These are phyloP conservation scores for Cantharis rustica DNA, from an alignment of 2,888 invertebrate genomes.

Conservation along the genomic window DNA sequence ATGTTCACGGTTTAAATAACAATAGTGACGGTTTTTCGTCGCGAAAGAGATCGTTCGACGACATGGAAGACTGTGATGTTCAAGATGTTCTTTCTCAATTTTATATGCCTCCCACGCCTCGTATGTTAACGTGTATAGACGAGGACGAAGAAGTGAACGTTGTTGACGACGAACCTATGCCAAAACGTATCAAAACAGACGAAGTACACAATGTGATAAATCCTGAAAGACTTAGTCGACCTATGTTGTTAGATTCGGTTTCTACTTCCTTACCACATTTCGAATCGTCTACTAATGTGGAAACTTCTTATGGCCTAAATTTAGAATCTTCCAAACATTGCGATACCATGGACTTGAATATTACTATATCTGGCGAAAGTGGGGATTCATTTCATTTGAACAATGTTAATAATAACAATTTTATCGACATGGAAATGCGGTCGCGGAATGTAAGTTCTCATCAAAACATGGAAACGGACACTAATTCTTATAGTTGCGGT, in stretches of 20 bases:
- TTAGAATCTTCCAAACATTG: constrained; percentile 19
- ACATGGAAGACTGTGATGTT: constrained; percentile 69
- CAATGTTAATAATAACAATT: constrained; percentile 47
- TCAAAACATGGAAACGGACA: constrained; percentile 35
- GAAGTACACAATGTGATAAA: constrained; percentile 34
- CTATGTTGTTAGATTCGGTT: constrained; percentile 11
- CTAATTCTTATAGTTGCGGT: constrained; percentile 61
- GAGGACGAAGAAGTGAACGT: constrained; percentile 62
- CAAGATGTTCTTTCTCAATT: constrained; percentile 74
- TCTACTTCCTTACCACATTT: constrained; percentile 22
- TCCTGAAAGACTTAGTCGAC: constrained; percentile 5
- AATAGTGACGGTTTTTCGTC: constrained; percentile 37
- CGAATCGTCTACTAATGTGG: constrained; percentile 11
- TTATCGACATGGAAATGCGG: constrained; percentile 35
- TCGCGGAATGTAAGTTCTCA: constrained; percentile 33
- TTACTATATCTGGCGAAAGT: constrained; percentile 21
- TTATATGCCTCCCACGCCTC: constrained; percentile 71
- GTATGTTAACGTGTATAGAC: constrained; percentile 70
- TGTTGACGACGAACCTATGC: constrained; percentile 52
- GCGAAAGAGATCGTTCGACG: constrained; percentile 60
- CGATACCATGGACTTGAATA: constrained; percentile 18
- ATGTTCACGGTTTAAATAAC: constrained; percentile 20
- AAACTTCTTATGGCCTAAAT: constrained; percentile 22
- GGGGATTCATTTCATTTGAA: constrained; percentile 38
- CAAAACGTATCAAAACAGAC: constrained; percentile 50